Percentiles rank a stretch among this genome's conserved stretches.
Evolutionary conservation across 2,113 vertebrate species (phyloP).

Genomic region (Perca schrenkii): DNA sequence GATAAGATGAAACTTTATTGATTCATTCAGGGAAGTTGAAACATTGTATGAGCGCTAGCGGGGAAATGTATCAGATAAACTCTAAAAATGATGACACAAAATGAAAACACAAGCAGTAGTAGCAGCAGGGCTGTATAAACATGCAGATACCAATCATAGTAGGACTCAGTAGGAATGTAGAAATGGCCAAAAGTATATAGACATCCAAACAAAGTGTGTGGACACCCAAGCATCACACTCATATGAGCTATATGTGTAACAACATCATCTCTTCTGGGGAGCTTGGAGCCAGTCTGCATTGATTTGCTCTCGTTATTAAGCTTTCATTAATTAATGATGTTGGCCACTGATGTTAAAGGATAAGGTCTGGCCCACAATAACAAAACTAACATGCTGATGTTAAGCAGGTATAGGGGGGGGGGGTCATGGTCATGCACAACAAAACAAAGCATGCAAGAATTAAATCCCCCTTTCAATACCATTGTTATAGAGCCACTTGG

Average conservation of each 20-base stretch:
- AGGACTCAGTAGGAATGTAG: neutral
- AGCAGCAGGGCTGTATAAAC: neutral
- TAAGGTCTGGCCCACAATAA: neutral
- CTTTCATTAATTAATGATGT: neutral
- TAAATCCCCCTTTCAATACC: no score
- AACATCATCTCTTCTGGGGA: neutral
- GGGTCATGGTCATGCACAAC: no score
- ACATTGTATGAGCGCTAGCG: neutral
- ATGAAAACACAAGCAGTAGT: neutral
- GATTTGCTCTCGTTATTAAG: neutral
- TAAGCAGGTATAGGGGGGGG: no score
- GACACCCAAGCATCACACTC: neutral
- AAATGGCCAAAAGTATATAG: neutral
- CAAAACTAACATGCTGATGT: no score
- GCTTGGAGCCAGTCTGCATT: neutral
- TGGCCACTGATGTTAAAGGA: neutral
- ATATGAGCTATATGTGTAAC: neutral
- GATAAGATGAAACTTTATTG: conserved; percentile 21
- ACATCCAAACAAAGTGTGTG: neutral
- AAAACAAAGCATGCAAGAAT: no score
- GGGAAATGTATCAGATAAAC: neutral
- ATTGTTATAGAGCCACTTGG: no score
- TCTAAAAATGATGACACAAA: neutral
- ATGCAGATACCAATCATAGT: neutral
- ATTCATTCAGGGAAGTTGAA: conserved; percentile 16